Percentiles rank a stretch among this genome's conserved stretches.
Evolutionary conservation across 2,888 invertebrate genomes (phyloP).

Genomic region (Campoplex capitator): DNA sequence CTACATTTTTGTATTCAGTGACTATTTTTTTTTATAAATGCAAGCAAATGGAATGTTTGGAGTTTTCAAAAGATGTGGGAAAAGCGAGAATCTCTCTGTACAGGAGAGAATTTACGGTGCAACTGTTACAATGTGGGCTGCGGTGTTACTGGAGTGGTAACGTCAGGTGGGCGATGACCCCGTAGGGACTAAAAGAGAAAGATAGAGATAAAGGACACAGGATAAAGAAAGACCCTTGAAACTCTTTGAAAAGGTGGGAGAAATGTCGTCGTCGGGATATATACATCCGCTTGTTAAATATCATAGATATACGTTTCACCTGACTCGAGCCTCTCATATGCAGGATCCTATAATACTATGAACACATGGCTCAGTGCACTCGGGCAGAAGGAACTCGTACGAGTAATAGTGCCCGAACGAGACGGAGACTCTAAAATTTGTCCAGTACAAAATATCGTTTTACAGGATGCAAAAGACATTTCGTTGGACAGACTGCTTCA

Average conservation of each 20-base stretch:
- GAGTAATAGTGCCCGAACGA: slow-evolving; percentile 33
- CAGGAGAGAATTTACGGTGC: slow-evolving; percentile 2
- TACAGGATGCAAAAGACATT: neutral
- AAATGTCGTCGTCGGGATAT: slow-evolving; percentile 44
- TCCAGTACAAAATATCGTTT: neutral
- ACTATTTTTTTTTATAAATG: neutral
- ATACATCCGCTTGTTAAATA: slow-evolving; percentile 38
- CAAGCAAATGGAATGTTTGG: neutral
- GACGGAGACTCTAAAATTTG: slow-evolving; percentile 3
- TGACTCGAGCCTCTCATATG: slow-evolving; percentile 10
- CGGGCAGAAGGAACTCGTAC: neutral
- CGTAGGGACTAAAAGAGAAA: slow-evolving; percentile 17
- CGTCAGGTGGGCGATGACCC: slow-evolving; percentile 77
- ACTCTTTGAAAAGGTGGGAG: slow-evolving; percentile 47
- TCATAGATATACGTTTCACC: slow-evolving; percentile 32
- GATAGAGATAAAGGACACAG: slow-evolving; percentile 1
- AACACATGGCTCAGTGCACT: slow-evolving; percentile 38
- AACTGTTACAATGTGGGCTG: slow-evolving; percentile 54
- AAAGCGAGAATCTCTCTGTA: neutral
- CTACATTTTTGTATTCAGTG: neutral
- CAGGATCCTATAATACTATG: neutral
- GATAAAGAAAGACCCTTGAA: slow-evolving; percentile 44
- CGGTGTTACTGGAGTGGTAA: slow-evolving; percentile 64
- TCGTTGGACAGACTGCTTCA: neutral
- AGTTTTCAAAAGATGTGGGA: neutral